phyloP scores from a whole-genome alignment of 1,140 invertebrate species.

The Achroia grisella region DNA sequence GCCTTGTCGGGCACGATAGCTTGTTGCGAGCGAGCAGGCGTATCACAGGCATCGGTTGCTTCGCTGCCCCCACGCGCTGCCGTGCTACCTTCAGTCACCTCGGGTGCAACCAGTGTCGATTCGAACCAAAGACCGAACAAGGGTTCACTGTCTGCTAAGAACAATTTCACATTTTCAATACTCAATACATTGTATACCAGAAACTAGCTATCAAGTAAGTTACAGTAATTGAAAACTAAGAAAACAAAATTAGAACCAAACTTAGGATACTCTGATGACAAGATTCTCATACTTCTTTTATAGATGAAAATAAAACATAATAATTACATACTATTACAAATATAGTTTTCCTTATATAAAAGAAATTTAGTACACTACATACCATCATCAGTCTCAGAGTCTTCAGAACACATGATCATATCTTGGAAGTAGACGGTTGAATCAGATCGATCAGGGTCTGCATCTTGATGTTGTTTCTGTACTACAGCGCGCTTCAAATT shows the following conservation, averaged over 20 bases:
- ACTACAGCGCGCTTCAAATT: slow-evolving; percentile 83
- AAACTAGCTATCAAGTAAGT: too few species aligned
- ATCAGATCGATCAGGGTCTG: slow-evolving; percentile 87
- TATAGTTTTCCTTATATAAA: slow-evolving; percentile 29
- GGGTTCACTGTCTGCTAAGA: slow-evolving; percentile 89
- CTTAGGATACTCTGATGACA: too few species aligned
- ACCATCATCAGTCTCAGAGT: slow-evolving; percentile 91
- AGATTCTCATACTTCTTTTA: too few species aligned
- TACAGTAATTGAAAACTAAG: too few species aligned
- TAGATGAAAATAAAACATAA: too few species aligned
- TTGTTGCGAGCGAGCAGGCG: slow-evolving; percentile 42
- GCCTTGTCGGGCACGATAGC: slow-evolving; percentile 90
- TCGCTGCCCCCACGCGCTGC: slow-evolving; percentile 50
- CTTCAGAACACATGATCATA: slow-evolving; percentile 90
- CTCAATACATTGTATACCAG: too few species aligned
- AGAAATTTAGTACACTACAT: slow-evolving; percentile 20
- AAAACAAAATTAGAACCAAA: too few species aligned
- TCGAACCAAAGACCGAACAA: slow-evolving; percentile 95
- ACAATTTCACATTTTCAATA: slow-evolving; percentile 12
- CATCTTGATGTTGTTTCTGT: slow-evolving; percentile 87
- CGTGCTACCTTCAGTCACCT: slow-evolving; percentile 76
- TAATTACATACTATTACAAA: background rate
- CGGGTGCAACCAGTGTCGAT: slow-evolving; percentile 88
- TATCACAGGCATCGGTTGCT: slow-evolving; percentile 59
- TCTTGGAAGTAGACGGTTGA: slow-evolving; percentile 96